Evolutionary conservation across 2,113 vertebrate genomes (phyloP), one percentile per base, ranked within the genome.

Genomic region (Natator depressus): DNA sequence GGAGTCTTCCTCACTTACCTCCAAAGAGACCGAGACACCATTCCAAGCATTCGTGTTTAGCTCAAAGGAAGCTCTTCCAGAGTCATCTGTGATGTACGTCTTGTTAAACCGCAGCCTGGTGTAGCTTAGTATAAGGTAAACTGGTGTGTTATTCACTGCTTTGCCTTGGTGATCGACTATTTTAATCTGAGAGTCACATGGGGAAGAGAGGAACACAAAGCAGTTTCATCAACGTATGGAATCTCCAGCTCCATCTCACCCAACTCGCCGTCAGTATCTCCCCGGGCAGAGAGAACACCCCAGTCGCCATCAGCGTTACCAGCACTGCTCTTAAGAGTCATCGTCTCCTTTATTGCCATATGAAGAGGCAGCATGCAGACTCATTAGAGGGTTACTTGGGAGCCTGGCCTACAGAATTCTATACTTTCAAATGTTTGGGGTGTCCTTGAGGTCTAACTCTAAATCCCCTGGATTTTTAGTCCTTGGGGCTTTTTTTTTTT

Each of bases 1-100:
- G 85, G 27, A 82, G 0, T 0, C 24, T 94, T 95, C 38, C 46
- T 88, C 83, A 38, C 94, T 94, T 84, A 97, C 97, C 82, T 96
- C 94, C 84, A 98, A 16, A 9, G 85, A 94, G 49, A 17, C 84
- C 0, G 59, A 85, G 24, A 82, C 90, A 47, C 80, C 84, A 31
- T 96, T 96, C 93, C 97, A 98, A 86, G 59, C 82, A 84, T 92
- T 91, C 0, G 96, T 97, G 57, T 97, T 83, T 86, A 98, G 84
- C 87, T 83, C 95, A 93, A 97, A 98, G 17, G 85, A 94, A 95
- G 31, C 80, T 62, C 85, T 90, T 51, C 97, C 97, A 24, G 59
- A 69, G 10, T 91, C 83, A 16, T 90, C 95, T 47, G 96, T 98
- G 69, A 88, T 8, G 57, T 85, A 96, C 2, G 83, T 97, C 82